phyloP scores from a whole-genome alignment of 2,888 invertebrate genomes.

The Orchesella flavescens region DNA sequence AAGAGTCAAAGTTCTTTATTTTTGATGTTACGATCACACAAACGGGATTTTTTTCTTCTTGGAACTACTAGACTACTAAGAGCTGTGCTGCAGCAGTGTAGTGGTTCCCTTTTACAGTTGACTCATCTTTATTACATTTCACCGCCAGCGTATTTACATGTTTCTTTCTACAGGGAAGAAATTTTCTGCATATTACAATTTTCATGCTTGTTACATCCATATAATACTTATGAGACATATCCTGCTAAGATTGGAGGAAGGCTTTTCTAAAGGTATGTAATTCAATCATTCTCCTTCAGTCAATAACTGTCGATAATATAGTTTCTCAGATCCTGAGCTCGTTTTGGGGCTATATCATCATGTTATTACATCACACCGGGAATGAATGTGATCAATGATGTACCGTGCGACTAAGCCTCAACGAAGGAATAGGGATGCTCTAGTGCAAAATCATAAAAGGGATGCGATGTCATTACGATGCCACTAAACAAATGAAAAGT shows the following conservation, averaged over 20 bases:
- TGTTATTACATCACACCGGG: neutral
- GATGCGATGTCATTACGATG: too few relatives aligned
- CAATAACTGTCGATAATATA: slow-evolving; percentile 63
- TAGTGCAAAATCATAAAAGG: too few relatives aligned
- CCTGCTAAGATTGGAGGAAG: slow-evolving; percentile 39
- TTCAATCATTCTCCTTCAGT: slow-evolving; percentile 65
- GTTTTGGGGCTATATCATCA: slow-evolving; percentile 20
- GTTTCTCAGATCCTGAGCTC: slow-evolving; percentile 50
- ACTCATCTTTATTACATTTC: slow-evolving; percentile 47
- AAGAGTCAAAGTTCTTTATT: slow-evolving; percentile 14
- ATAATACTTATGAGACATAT: neutral
- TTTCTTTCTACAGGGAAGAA: slow-evolving; percentile 20
- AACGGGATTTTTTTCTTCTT: slow-evolving; percentile 4
- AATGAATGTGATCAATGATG: too few relatives aligned
- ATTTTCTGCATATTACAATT: slow-evolving; percentile 6
- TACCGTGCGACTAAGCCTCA: too few relatives aligned
- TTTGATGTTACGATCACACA: slow-evolving; percentile 28
- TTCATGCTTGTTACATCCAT: slow-evolving; percentile 5
- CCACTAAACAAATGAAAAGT: too few relatives aligned
- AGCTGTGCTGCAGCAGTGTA: neutral
- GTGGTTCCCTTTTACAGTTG: slow-evolving; percentile 37
- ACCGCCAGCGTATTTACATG: neutral
- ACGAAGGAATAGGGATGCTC: too few relatives aligned
- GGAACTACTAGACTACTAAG: neutral
- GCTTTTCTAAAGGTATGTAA: slow-evolving; percentile 48